A percentile compares a stretch with the other conserved stretches of the same genome.
Evolutionary conservation across 2,888 invertebrate genomes (phyloP).

Genomic region (Drosophila suboccidentalis): DNA sequence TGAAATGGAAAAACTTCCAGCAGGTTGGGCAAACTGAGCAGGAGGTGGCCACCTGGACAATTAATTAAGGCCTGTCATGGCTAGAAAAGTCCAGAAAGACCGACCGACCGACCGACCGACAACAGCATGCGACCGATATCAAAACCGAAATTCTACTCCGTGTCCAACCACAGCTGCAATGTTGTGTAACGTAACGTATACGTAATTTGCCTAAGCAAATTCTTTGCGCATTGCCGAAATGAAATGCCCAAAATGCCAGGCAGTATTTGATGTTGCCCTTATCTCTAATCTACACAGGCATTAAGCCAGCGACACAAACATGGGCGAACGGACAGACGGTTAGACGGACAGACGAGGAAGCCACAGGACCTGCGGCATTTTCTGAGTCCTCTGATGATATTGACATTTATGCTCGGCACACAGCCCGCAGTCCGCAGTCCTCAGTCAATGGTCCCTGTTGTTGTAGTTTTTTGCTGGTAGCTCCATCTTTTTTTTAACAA

Average conservation of each 20-base stretch:
- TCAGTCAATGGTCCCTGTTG: constrained; percentile 9
- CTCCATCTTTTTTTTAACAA: constrained; percentile 47
- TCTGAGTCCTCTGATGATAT: constrained; percentile 63
- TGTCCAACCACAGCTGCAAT: constrained; percentile 50
- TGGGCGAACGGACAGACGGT: constrained; percentile 11
- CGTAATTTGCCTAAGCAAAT: constrained; percentile 57
- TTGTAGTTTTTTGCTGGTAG: constrained; percentile 31
- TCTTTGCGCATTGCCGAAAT: constrained; percentile 49
- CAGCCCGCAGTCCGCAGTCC: constrained; percentile 29
- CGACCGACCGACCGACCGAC: too few relatives aligned
- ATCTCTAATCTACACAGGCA: constrained; percentile 77
- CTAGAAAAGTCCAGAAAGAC: constrained; percentile 12
- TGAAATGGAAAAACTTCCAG: constrained; percentile 49
- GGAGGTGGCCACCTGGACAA: constrained; percentile 51
- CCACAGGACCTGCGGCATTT: constrained; percentile 58
- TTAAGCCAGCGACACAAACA: constrained; percentile 66
- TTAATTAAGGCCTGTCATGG: constrained; percentile 53
- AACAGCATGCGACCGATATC: constrained; percentile 50
- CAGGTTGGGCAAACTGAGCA: constrained; percentile 3
- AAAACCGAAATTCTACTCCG: constrained; percentile 32
- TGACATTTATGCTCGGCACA: constrained; percentile 74
- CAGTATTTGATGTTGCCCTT: constrained; percentile 69
- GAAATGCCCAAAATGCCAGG: constrained; percentile 46
- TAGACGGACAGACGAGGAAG: constrained; percentile 43
- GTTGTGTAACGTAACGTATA: constrained; percentile 52